Conservation (phyloP, 2,797 vertebrate genomes). For the Phoeniculus purpureus region DNA sequence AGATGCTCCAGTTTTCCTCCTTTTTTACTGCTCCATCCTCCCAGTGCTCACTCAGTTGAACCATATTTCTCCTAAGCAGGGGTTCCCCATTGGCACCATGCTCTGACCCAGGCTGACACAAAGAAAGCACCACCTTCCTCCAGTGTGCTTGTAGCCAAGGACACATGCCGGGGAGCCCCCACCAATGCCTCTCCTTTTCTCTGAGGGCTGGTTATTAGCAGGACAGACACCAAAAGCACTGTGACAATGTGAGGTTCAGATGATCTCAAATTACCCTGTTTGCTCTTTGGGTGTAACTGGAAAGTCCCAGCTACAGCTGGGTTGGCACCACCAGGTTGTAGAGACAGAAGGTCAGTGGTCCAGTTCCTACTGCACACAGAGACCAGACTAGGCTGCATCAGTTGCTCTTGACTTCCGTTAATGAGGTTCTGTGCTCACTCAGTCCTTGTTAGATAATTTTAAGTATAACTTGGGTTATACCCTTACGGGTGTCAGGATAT, state of each 20-base stretch:
- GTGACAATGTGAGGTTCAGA: not conserved
- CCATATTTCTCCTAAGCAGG: not conserved
- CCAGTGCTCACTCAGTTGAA: accelerated
- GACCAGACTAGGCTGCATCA: not conserved
- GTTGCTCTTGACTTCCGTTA: not conserved
- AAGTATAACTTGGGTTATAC: not conserved
- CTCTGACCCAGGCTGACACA: not conserved
- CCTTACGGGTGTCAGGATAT: not conserved
- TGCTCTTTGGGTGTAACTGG: not conserved
- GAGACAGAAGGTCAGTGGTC: not conserved
- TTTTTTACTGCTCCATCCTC: not conserved
- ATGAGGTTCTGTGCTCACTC: not conserved
- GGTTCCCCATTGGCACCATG: accelerated
- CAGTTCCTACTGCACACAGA: not conserved
- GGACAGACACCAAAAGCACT: not conserved
- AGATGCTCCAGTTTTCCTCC: not conserved
- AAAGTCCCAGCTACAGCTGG: not conserved
- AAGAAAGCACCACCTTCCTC: not conserved
- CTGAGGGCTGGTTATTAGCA: not conserved
- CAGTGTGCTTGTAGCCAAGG: not conserved
- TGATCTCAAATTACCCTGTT: not conserved
- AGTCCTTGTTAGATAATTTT: not conserved
- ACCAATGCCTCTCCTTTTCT: not conserved
- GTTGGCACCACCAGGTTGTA: not conserved
- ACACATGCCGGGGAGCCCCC: not conserved